Conservation (phyloP, 2,113 vertebrate species). For the Cottus gobio region DNA sequence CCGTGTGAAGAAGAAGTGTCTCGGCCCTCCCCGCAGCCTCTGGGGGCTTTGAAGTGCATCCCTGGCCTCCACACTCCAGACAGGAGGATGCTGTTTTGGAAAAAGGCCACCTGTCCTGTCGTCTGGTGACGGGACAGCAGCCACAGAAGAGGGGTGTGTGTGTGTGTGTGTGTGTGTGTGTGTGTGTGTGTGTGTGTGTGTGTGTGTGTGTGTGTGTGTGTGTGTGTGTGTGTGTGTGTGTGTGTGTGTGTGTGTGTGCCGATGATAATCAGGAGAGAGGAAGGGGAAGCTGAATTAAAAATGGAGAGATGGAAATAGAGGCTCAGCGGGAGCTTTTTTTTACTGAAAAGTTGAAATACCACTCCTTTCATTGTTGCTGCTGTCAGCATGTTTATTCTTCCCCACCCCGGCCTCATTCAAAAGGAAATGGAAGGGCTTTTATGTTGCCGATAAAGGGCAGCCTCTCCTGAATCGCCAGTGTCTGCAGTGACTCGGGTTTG, state of each 20-base stretch:
- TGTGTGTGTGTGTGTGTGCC: not conserved
- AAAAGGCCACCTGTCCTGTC: slow-evolving; percentile 35
- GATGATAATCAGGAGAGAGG: slow-evolving; percentile 2
- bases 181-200: not conserved
- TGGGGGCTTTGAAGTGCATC: slow-evolving; percentile 52
- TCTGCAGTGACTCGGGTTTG: slow-evolving; percentile 13
- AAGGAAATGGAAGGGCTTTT: slow-evolving; percentile 30
- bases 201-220: not conserved
- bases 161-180: not conserved
- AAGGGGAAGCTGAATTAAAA: slow-evolving; percentile 28
- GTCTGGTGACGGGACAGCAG: slow-evolving; percentile 3
- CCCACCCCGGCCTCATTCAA: slow-evolving; percentile 11
- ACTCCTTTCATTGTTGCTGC: slow-evolving; percentile 29
- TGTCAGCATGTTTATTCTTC: slow-evolving; percentile 53
- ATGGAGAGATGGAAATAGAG: slow-evolving; percentile 13
- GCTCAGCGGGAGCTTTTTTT: slow-evolving; percentile 15
- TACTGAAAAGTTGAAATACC: slow-evolving; percentile 37
- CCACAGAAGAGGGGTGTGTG: not conserved
- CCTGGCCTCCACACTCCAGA: slow-evolving; percentile 11
- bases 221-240: not conserved
- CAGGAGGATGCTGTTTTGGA: slow-evolving; percentile 35
- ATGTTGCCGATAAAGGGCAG: slow-evolving; percentile 33
- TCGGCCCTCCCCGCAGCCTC: slow-evolving; percentile 27
- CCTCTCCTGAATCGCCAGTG: not conserved
- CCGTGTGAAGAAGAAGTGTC: slow-evolving; percentile 10